These are phyloP conservation scores for Varanus komodoensis DNA, from an alignment of 2,113 vertebrate genomes.

Conservation along the genomic window DNA sequence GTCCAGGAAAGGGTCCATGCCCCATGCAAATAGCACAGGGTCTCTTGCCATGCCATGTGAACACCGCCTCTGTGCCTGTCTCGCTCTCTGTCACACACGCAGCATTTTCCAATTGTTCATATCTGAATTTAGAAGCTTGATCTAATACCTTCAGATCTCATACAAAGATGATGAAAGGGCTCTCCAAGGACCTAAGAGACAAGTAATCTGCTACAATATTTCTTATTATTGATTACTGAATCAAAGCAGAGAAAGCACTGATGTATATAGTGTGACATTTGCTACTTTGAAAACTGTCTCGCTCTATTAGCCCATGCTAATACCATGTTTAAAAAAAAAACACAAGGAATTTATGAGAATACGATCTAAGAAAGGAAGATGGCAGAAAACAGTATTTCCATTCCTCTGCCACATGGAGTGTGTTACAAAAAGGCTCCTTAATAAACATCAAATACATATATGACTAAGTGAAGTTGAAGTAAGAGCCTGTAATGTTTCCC, in stretches of 20 bases:
- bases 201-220: constrained; percentile 38
- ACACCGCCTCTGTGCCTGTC: no score
- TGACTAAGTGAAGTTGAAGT: not conserved
- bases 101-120: not conserved
- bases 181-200: constrained; percentile 26
- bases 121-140: constrained; percentile 19
- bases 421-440: not conserved
- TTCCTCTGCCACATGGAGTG: not conserved
- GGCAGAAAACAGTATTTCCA: not conserved
- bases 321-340: not conserved
- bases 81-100: no score
- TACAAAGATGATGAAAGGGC: constrained; percentile 22
- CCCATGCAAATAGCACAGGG: no score
- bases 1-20: no score
- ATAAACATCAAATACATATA: not conserved
- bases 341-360: not conserved
- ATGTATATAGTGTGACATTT: constrained; percentile 24
- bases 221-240: constrained; percentile 60
- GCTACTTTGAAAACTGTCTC: constrained; percentile 23
- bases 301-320: not conserved
- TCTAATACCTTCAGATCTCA: not conserved
- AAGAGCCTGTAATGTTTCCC: not conserved
- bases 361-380: not conserved
- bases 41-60: no score
- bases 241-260: constrained; percentile 34